These are phyloP conservation scores for Argynnis bischoffii DNA, from an alignment of 2,888 invertebrate species.

Conservation along the genomic window DNA sequence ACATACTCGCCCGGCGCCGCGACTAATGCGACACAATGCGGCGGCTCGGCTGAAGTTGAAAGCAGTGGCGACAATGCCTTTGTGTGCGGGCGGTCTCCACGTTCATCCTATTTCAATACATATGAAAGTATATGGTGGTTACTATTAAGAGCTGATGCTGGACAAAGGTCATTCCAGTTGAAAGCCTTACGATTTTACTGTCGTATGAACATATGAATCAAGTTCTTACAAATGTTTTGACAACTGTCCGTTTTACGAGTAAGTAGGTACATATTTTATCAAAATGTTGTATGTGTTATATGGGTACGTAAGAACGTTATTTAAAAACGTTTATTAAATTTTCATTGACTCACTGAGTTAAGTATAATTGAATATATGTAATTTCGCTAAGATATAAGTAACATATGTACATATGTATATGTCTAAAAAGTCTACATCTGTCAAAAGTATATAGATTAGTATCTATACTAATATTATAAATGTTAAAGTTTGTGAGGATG, in stretches of 20 bases:
- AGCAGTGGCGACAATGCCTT: conserved; percentile 64
- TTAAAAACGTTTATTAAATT: no score
- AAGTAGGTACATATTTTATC: no score
- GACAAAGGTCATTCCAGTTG: conserved; percentile 11
- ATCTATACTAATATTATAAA: no score
- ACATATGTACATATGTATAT: no score
- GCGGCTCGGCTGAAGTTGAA: conserved; percentile 54
- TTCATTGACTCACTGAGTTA: no score
- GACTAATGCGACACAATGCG: conserved; percentile 71
- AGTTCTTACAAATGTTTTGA: conserved; percentile 8
- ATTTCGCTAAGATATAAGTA: no score
- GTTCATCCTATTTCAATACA: conserved; percentile 13
- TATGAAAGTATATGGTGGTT: conserved; percentile 12
- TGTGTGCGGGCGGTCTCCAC: conserved; percentile 62
- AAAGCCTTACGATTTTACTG: not conserved
- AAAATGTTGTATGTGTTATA: no score
- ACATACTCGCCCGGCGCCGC: conserved; percentile 61
- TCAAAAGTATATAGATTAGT: no score
- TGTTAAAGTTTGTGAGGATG: no score
- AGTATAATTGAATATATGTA: no score
- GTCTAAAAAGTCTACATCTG: no score
- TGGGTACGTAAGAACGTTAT: no score
- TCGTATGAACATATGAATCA: not conserved
- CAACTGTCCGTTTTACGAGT: not conserved
- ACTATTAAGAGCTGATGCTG: conserved; percentile 11